Percentiles rank a stretch among this genome's conserved stretches.
These are phyloP conservation scores for Sabatieria punctata DNA, from an alignment of 2,888 invertebrate genomes.

Conservation along the genomic window DNA sequence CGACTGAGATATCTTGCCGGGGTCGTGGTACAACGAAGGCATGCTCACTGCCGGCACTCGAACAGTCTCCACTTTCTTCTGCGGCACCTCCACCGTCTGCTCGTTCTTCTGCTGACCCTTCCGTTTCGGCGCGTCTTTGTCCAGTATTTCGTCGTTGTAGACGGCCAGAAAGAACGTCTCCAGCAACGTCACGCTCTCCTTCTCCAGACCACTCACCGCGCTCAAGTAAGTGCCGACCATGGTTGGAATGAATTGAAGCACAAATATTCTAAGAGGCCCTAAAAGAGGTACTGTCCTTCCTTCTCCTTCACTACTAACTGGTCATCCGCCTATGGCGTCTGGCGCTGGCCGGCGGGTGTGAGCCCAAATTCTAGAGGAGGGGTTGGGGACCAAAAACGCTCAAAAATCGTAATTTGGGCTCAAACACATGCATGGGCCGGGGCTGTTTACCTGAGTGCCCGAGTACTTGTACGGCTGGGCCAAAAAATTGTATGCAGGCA, in stretches of 20 bases:
- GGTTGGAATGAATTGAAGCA: conserved; percentile 70
- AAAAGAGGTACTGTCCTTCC: background rate
- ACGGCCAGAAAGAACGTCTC: conserved; percentile 22
- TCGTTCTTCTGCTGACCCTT: background rate
- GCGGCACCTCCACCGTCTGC: background rate
- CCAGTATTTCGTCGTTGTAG: conserved; percentile 30
- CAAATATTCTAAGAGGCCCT: conserved; percentile 50
- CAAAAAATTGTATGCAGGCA: no score
- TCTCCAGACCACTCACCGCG: conserved; percentile 51
- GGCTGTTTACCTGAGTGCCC: no score
- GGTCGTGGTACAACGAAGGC: conserved; percentile 81
- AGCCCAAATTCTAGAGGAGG: no score
- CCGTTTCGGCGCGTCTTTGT: background rate
- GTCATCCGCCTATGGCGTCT: no score
- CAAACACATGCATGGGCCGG: no score
- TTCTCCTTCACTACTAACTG: conserved; percentile 37
- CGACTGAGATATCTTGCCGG: conserved; percentile 61
- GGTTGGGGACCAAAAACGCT: no score
- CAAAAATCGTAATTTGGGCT: no score
- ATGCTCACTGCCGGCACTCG: conserved; percentile 72
- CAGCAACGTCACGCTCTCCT: background rate
- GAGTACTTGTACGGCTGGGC: no score
- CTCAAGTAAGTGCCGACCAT: conserved; percentile 68
- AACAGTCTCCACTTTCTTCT: conserved; percentile 50
- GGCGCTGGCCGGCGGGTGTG: no score